Percentiles rank a stretch among this genome's conserved stretches.
Evolutionary conservation across 1,140 invertebrate species (phyloP).

Genomic region (Acromyrmex charruanus): DNA sequence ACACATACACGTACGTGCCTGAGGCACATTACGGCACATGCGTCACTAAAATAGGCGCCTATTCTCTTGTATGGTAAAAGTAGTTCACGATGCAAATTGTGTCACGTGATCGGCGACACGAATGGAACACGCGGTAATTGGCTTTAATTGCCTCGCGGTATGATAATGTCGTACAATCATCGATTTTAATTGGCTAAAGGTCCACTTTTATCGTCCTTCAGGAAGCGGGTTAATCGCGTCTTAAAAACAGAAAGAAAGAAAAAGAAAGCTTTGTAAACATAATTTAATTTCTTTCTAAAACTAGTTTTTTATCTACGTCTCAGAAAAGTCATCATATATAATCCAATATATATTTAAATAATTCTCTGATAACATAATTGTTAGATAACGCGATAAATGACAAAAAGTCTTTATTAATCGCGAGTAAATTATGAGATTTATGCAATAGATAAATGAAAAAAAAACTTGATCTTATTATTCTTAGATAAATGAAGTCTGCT

Average conservation of each 20-base stretch:
- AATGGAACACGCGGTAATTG: constrained; percentile 72
- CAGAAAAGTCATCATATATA: background rate
- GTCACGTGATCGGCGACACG: constrained; percentile 70
- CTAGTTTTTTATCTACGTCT: background rate
- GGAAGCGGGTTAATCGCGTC: constrained; percentile 58
- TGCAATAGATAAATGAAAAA: background rate
- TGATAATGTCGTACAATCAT: constrained; percentile 63
- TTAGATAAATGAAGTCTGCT: background rate
- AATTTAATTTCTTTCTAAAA: constrained; percentile 33
- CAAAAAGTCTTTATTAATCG: background rate
- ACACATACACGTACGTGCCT: background rate
- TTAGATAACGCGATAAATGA: background rate
- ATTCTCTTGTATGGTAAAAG: constrained; percentile 69
- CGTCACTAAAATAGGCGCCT: constrained; percentile 24
- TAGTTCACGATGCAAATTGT: constrained; percentile 74
- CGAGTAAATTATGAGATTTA: background rate
- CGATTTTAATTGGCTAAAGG: constrained; percentile 71
- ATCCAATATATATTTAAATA: background rate
- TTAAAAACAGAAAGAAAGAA: background rate
- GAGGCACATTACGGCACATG: constrained; percentile 28
- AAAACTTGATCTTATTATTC: too few species aligned
- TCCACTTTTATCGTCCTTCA: constrained; percentile 32
- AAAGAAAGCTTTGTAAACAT: background rate
- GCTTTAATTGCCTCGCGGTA: constrained; percentile 72
- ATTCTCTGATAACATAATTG: background rate